Evolutionary conservation across 2,113 vertebrate species (phyloP), one percentile per base, ranked within the genome.

Genomic region (Hypanus sabinus): DNA sequence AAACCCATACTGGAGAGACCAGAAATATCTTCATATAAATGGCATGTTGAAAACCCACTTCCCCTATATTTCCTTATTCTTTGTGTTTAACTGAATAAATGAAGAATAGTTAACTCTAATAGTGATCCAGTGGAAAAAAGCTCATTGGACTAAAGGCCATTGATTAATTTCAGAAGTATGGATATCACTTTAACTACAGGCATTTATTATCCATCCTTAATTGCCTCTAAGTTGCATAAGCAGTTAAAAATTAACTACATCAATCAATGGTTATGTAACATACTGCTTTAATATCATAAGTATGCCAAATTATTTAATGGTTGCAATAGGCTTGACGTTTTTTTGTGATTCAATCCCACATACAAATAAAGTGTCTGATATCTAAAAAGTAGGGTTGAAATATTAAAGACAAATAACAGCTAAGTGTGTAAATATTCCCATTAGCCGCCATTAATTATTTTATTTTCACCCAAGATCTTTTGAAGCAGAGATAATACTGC

Each of bases 1-100:
- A 75, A 73, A 93, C 70, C 38, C 73, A 38, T 38, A 65, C 73
- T 93, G 91, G 14, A 93, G 91, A 93, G 38, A 93, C 36, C 91
- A 73, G 70, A 85, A 70, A 93, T 20, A 38, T 14, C 91, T 93
- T 73, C 68, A 93, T 55, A 93, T 20, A 73, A 93, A 93, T 93
- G 70, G 91, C 91, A 71, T 93, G 70, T 75, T 93, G 38, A 93
- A 93, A 93, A 55, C 36, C 73, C 55, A 73, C 36, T 55, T 73
- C 68, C 38, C 38, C 71, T 55, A 93, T 14, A 73, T 36, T 38
- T 68, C 36, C 33, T 73, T 27, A 46, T n/a, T 27, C 38, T 30
- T 71, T 46, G 22, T 73, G 18, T 73, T 73, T 20, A 73, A 73
- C 71, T 73, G 71, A 73, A 73, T 73, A 93, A 1, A 93, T 93